Conservation (phyloP, 2,888 invertebrate species). For the Gortyna flavago region DNA sequence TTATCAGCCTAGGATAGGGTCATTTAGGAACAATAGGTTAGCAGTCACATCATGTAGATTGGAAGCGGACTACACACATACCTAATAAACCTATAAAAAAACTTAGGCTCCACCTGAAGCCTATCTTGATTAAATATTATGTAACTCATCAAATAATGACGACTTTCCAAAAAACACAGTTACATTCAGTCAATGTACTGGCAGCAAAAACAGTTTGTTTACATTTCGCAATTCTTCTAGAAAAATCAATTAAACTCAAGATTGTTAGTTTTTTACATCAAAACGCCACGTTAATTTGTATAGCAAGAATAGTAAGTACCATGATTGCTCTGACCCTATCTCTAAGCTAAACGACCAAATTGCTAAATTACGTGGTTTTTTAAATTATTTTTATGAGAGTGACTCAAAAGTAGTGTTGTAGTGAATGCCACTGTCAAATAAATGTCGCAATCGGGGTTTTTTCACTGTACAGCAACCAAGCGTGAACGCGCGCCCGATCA, state of each 20-base stretch:
- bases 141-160: slow-evolving; percentile 1
- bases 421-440: slow-evolving; percentile 71
- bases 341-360: slow-evolving; percentile 16
- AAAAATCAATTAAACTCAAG: slow-evolving; percentile 5
- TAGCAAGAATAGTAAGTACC: not conserved
- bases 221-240: not conserved
- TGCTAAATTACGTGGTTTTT: slow-evolving; percentile 48
- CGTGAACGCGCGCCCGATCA: slow-evolving; percentile 56
- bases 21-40: not conserved
- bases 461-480: slow-evolving; percentile 58
- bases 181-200: not conserved
- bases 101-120: not conserved
- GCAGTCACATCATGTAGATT: not conserved
- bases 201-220: slow-evolving; percentile 25
- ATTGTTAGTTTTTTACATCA: slow-evolving; percentile 3
- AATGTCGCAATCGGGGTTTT: slow-evolving; percentile 64
- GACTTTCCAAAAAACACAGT: slow-evolving; percentile 15
- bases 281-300: slow-evolving; percentile 23
- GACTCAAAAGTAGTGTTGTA: slow-evolving; percentile 47
- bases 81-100: not conserved
- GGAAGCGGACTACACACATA: not conserved
- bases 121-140: not conserved
- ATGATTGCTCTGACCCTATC: slow-evolving; percentile 8
- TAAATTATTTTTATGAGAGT: slow-evolving; percentile 36
- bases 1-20: not conserved